Evolutionary conservation across 2,888 invertebrate genomes (phyloP).

Genomic region (Congeria kusceri): DNA sequence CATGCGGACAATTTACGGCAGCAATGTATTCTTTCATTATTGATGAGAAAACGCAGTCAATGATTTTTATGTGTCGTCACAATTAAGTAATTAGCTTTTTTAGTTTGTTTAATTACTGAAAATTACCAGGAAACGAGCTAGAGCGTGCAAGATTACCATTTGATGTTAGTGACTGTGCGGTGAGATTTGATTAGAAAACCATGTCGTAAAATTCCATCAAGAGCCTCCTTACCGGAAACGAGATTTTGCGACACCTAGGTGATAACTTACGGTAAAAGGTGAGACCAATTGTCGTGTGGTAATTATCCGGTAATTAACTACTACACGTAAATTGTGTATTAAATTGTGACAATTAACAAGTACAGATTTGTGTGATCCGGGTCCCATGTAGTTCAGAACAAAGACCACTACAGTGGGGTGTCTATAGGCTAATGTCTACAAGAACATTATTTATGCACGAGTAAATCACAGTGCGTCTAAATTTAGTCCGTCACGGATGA

Average conservation of each 20-base stretch:
- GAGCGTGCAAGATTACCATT: constrained; percentile 32
- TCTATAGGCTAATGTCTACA: too few species aligned
- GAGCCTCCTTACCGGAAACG: constrained; percentile 27
- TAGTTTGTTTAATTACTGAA: constrained; percentile 57
- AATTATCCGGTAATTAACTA: constrained; percentile 6
- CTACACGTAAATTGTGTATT: constrained; percentile 1
- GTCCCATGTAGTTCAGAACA: background rate
- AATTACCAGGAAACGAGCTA: constrained; percentile 35
- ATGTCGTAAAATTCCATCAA: constrained; percentile 44
- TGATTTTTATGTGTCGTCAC: constrained; percentile 67
- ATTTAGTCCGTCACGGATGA: too few species aligned
- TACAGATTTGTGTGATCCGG: constrained; percentile 1
- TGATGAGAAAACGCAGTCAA: constrained; percentile 51
- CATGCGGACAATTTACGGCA: constrained; percentile 56
- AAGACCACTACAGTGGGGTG: too few species aligned
- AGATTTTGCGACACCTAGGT: constrained; percentile 24
- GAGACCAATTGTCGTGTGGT: constrained; percentile 13
- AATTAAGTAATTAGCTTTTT: constrained; percentile 61
- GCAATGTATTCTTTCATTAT: constrained; percentile 49
- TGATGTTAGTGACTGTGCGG: constrained; percentile 32
- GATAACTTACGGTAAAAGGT: constrained; percentile 13
- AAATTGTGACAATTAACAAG: constrained; percentile 1
- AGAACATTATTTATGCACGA: too few species aligned
- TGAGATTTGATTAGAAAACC: constrained; percentile 38
- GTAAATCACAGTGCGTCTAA: too few species aligned